Evolutionary conservation across 2,797 vertebrate species (phyloP).

Genomic region (Pachyuromys duprasi): DNA sequence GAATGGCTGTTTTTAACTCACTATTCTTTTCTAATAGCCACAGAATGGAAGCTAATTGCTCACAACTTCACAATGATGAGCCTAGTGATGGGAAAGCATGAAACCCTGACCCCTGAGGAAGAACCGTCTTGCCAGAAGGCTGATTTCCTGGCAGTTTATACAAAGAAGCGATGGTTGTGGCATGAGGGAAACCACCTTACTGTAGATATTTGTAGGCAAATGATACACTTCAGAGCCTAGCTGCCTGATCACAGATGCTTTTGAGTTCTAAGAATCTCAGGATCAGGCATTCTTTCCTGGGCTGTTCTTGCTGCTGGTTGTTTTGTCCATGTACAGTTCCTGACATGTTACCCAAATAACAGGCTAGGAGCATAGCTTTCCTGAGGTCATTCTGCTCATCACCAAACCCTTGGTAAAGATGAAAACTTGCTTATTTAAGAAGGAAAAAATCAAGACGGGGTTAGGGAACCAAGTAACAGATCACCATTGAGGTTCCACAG

Average conservation of each 20-base stretch:
- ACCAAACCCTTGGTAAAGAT: not conserved
- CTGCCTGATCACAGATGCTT: not conserved
- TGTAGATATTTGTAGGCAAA: not conserved
- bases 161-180: rapidly evolving
- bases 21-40: not conserved
- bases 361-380: not conserved
- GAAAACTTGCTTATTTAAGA: not conserved
- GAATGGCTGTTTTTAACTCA: conserved; percentile 20
- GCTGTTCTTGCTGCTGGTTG: not conserved
- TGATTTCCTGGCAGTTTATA: not conserved
- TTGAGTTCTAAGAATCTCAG: not conserved
- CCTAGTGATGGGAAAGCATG: not conserved
- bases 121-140: no score
- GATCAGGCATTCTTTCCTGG: not conserved
- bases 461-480: not conserved
- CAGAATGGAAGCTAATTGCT: not conserved
- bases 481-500: not conserved
- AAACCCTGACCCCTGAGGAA: no score
- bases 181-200: not conserved
- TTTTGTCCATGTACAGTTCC: not conserved
- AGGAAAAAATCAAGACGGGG: not conserved
- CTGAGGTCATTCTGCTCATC: not conserved
- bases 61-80: not conserved
- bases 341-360: not conserved
- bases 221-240: not conserved